phyloP scores from a whole-genome alignment of 2,797 vertebrate genomes.

The Anomalospiza imberbis region DNA sequence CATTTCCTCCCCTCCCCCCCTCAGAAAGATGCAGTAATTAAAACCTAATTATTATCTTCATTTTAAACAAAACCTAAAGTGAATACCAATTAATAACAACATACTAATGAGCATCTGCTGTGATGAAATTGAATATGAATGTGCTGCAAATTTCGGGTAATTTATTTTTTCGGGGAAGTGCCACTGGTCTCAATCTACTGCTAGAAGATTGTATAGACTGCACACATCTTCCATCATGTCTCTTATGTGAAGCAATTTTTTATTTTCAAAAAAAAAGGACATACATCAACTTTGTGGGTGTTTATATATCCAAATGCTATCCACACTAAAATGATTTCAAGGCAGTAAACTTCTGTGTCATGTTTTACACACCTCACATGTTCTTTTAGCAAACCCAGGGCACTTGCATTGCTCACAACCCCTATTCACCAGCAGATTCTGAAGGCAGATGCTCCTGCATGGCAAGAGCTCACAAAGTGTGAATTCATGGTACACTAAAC shows the following conservation, averaged over 20 bases:
- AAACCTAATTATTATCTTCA: conserved; percentile 88
- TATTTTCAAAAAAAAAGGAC: conserved; percentile 41
- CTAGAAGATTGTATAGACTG: conserved; percentile 73
- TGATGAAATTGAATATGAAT: conserved; percentile 88
- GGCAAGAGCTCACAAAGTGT: background rate
- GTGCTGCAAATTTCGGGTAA: conserved; percentile 82
- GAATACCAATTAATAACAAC: conserved; percentile 88
- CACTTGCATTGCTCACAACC: background rate
- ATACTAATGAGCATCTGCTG: conserved; percentile 87
- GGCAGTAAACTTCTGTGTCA: background rate
- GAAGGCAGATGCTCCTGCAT: background rate
- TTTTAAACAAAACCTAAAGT: conserved; percentile 88
- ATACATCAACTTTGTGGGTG: conserved; percentile 40
- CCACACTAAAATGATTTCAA: background rate
- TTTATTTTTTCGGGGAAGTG: conserved; percentile 81
- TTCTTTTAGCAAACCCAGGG: background rate
- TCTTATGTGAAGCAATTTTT: conserved; percentile 62
- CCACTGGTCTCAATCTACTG: conserved; percentile 77
- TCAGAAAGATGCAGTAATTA: conserved; percentile 82
- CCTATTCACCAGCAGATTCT: background rate
- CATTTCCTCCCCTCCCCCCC: conserved; percentile 74
- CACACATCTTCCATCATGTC: conserved; percentile 66
- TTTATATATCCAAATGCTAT: conserved; percentile 20
- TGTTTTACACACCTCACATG: conserved; percentile 1
- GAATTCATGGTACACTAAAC: background rate